These are phyloP conservation scores for Taurulus bubalis DNA, from an alignment of 2,113 vertebrate genomes.

Conservation along the genomic window DNA sequence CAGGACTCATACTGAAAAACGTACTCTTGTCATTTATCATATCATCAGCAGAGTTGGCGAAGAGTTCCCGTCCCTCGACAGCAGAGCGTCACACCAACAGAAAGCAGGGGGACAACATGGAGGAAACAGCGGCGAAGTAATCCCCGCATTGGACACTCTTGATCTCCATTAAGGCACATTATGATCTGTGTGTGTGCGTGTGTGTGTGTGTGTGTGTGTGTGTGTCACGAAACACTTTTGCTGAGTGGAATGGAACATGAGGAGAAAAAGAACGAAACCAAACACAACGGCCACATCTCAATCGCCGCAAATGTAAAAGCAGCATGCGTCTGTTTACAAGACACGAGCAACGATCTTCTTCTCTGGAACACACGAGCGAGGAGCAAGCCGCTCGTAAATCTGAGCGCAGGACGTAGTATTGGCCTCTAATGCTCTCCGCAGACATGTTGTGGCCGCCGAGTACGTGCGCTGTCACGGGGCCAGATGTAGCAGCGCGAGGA, in stretches of 20 bases:
- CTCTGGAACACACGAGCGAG: constrained; percentile 45
- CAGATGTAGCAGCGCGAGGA: constrained; percentile 73
- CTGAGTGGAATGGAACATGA: background rate
- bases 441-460: constrained; percentile 76
- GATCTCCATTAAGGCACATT: background rate
- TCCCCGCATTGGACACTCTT: background rate
- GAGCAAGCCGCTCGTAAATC: constrained; percentile 75
- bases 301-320: constrained; percentile 56
- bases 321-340: constrained; percentile 69
- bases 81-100: constrained; percentile 13
- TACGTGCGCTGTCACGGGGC: constrained; percentile 59
- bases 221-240: background rate
- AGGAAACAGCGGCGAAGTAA: background rate
- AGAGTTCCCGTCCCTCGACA: constrained; percentile 28
- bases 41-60: constrained; percentile 50
- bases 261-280: constrained; percentile 22
- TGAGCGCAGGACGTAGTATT: constrained; percentile 48
- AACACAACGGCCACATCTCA: constrained; percentile 33
- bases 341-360: constrained; percentile 64
- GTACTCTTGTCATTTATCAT: constrained; percentile 68
- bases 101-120: background rate
- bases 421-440: constrained; percentile 76
- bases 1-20: constrained; percentile 51
- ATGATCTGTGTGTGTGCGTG: background rate
- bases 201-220: background rate